A percentile compares a stretch with the other conserved stretches of the same genome.
Evolutionary conservation across 2,888 invertebrate genomes (phyloP).

Genomic region (Caenorhabditis imperialis): DNA sequence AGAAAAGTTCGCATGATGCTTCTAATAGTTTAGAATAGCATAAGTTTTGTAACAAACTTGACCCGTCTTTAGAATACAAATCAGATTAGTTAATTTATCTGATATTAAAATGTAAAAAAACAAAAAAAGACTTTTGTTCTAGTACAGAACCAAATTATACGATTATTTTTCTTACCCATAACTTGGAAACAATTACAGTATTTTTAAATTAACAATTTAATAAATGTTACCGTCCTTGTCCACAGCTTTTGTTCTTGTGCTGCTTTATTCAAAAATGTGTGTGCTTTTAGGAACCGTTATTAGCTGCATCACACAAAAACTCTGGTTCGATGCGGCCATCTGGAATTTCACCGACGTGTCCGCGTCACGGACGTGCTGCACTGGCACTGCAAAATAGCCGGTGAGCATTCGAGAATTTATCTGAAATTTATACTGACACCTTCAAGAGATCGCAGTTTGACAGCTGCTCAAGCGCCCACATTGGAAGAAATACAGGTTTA

Average conservation of each 20-base stretch:
- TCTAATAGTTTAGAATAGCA: no score
- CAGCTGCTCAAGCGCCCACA: conserved; percentile 59
- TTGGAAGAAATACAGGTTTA: conserved; percentile 71
- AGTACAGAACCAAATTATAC: no score
- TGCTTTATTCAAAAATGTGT: conserved; percentile 33
- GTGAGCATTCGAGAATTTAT: conserved; percentile 19
- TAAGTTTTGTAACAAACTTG: no score
- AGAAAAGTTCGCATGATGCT: no score
- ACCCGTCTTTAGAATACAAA: no score
- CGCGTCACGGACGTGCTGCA: conserved; percentile 75
- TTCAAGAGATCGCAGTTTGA: conserved; percentile 62
- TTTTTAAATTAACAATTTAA: conserved; percentile 7
- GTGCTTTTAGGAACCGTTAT: conserved; percentile 74
- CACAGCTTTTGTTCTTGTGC: no score
- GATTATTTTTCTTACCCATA: no score
- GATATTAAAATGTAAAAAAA: no score
- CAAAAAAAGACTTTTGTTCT: no score
- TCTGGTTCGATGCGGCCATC: conserved; percentile 64
- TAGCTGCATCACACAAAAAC: conserved; percentile 68
- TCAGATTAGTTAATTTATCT: no score
- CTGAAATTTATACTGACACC: conserved; percentile 17
- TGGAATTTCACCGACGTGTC: conserved; percentile 77
- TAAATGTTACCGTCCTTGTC: conserved; percentile 22
- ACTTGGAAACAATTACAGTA: no score
- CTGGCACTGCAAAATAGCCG: conserved; percentile 58